Percentiles rank a stretch among this genome's conserved stretches.
These are phyloP conservation scores for Andrena bicolor DNA, from an alignment of 2,888 invertebrate genomes.

Conservation along the genomic window DNA sequence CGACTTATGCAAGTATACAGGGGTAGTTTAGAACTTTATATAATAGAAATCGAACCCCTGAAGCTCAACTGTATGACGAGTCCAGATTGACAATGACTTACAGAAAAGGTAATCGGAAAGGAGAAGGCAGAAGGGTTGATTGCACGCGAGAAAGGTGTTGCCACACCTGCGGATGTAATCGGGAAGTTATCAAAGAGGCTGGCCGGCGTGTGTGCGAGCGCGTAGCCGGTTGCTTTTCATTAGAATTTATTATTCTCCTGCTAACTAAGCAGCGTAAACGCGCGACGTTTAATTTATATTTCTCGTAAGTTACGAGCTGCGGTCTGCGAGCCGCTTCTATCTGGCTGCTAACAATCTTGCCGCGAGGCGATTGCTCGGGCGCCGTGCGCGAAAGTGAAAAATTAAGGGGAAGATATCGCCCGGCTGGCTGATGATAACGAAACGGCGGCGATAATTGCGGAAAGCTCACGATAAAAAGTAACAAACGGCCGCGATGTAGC, in stretches of 20 bases:
- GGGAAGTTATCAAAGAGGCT: conserved; percentile 62
- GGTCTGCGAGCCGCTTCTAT: conserved; percentile 27
- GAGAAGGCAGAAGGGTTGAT: conserved; percentile 33
- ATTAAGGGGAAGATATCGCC: conserved; percentile 51
- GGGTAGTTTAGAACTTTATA: no score
- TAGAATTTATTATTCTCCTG: conserved; percentile 73
- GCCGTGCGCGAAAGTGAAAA: conserved; percentile 51
- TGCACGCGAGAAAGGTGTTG: conserved; percentile 13
- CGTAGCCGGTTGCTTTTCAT: conserved; percentile 66
- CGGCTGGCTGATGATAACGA: conserved; percentile 39
- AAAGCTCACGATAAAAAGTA: conserved; percentile 54
- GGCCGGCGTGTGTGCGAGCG: background rate
- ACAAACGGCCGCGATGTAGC: conserved; percentile 48
- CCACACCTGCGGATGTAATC: conserved; percentile 50
- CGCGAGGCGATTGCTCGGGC: conserved; percentile 30
- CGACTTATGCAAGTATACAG: background rate
- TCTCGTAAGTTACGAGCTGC: conserved; percentile 58
- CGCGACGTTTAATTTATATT: conserved; percentile 71
- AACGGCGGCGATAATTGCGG: conserved; percentile 55
- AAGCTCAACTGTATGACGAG: background rate
- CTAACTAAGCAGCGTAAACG: conserved; percentile 69
- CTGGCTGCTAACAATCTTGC: conserved; percentile 48
- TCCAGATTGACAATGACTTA: background rate
- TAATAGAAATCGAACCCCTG: background rate
- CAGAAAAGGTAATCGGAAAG: conserved; percentile 17